Conservation (phyloP, 2,888 invertebrate species). For the Linyphia triangularis region DNA sequence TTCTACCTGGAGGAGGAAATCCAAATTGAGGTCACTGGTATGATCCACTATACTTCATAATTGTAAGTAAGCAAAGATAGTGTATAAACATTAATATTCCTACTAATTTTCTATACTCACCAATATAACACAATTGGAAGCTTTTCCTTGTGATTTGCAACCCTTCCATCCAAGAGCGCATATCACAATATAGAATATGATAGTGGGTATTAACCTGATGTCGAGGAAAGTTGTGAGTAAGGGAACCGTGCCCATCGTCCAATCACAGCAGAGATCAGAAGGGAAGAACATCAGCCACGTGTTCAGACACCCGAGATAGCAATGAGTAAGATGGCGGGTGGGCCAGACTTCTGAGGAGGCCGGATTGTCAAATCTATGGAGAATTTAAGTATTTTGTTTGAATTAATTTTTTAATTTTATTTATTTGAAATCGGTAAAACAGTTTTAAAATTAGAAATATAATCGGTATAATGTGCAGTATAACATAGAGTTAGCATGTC, state of each 20-base stretch:
- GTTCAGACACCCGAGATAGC: conserved; percentile 94
- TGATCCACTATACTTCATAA: too few relatives aligned
- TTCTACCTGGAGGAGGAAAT: too few relatives aligned
- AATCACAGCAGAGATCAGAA: conserved; percentile 95
- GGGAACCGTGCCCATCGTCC: conserved; percentile 98
- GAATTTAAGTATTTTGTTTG: too few relatives aligned
- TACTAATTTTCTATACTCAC: too few relatives aligned
- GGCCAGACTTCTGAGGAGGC: conserved; percentile 93
- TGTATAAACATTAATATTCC: too few relatives aligned
- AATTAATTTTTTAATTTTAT: too few relatives aligned
- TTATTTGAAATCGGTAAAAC: too few relatives aligned
- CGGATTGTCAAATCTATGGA: conserved; percentile 95
- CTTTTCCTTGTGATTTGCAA: conserved; percentile 1
- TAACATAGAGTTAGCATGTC: too few relatives aligned
- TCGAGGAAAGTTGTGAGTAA: conserved; percentile 89
- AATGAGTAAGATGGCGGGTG: conserved; percentile 92
- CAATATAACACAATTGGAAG: conserved; percentile 36
- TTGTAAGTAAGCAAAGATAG: too few relatives aligned
- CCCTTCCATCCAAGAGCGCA: conserved; percentile 58
- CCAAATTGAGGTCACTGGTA: too few relatives aligned
- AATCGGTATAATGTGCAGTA: too few relatives aligned
- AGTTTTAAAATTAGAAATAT: too few relatives aligned
- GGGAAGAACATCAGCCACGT: conserved; percentile 94
- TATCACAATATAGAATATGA: conserved; percentile 74
- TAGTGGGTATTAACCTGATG: conserved; percentile 88